Conservation (phyloP, 1,140 invertebrate genomes). For the Watersipora subatra region DNA sequence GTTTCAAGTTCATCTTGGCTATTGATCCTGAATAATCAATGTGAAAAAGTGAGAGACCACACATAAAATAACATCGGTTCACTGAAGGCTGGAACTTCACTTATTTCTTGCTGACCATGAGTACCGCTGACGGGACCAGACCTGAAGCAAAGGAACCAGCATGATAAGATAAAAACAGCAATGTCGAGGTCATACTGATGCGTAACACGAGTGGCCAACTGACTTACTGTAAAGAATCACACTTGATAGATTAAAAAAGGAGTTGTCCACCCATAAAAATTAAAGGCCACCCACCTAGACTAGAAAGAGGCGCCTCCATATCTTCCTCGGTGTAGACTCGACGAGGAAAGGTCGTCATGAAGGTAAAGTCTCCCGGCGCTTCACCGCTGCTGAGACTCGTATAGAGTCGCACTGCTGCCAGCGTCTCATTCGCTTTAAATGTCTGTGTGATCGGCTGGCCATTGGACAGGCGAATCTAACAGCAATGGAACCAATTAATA, state of each 20-base stretch:
- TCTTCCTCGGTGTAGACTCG: slow-evolving; percentile 72
- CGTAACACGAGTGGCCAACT: too few relatives aligned
- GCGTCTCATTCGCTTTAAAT: slow-evolving; percentile 67
- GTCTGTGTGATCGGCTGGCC: slow-evolving; percentile 58
- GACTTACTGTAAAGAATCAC: too few relatives aligned
- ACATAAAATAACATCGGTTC: too few relatives aligned
- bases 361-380: slow-evolving; percentile 49
- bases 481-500: slow-evolving; percentile 31
- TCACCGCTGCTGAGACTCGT: slow-evolving; percentile 64
- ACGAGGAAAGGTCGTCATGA: slow-evolving; percentile 75
- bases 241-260: not conserved
- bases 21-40: too few relatives aligned
- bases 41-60: too few relatives aligned
- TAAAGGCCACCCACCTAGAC: slow-evolving; percentile 51
- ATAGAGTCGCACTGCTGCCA: slow-evolving; percentile 73
- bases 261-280: not conserved
- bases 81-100: too few relatives aligned
- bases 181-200: too few relatives aligned
- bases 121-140: slow-evolving; percentile 61
- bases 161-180: not conserved
- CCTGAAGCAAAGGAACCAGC: slow-evolving; percentile 44
- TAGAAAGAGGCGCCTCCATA: slow-evolving; percentile 67
- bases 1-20: too few relatives aligned
- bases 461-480: slow-evolving; percentile 50
- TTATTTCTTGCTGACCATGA: slow-evolving; percentile 48